Percentiles rank a stretch among this genome's conserved stretches.
Conservation (phyloP, 2,113 vertebrate genomes). For the Cynopterus brachyotis region DNA sequence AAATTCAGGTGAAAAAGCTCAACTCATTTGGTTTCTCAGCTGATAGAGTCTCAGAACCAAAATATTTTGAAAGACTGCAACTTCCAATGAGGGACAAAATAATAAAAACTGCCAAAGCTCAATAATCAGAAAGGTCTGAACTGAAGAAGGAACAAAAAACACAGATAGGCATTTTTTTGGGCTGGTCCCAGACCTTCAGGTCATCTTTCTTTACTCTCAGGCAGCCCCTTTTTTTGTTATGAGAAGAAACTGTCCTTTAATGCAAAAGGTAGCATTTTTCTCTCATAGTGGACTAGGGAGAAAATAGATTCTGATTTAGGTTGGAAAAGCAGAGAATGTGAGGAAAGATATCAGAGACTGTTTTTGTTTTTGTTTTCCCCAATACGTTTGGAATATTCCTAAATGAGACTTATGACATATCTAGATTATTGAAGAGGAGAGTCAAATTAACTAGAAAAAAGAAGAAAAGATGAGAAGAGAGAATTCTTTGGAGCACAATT, state of each 20-base stretch:
- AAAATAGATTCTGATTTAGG: background rate
- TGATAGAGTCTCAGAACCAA: background rate
- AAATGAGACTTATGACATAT: background rate
- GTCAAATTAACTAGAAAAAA: background rate
- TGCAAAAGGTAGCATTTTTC: background rate
- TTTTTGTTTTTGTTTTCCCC: background rate
- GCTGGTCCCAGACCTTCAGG: too few species aligned
- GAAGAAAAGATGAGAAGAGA: background rate
- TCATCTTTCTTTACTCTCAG: background rate
- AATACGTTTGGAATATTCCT: background rate
- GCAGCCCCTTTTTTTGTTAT: background rate
- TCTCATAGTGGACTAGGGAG: background rate
- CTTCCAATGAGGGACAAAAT: background rate
- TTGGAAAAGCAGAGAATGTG: background rate
- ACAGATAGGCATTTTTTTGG: background rate
- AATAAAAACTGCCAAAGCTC: background rate
- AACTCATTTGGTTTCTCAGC: background rate
- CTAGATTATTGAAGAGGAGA: background rate
- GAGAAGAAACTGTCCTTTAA: background rate
- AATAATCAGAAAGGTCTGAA: background rate
- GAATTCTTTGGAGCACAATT: background rate
- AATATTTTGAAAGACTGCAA: background rate
- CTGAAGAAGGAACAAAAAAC: background rate
- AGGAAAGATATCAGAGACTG: background rate
- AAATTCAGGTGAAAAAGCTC: background rate